phyloP scores from a whole-genome alignment of 2,797 vertebrate genomes.

The Gouania willdenowi region DNA sequence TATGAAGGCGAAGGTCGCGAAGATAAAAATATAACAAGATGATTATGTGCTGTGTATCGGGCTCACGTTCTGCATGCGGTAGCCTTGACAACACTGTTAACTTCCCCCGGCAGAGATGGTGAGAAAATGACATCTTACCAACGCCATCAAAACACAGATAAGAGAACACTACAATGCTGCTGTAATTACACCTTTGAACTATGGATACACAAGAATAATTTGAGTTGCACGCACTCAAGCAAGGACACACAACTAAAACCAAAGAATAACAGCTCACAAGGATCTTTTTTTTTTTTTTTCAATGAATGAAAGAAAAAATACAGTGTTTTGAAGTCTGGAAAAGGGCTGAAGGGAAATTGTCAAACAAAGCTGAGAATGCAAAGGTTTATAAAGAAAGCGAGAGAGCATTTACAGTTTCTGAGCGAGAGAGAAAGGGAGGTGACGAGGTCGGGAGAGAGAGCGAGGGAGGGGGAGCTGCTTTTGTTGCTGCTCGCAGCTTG shows the following conservation, averaged over 20 bases:
- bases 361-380: constrained; percentile 36
- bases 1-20: too few relatives aligned
- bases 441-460: neutral
- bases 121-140: constrained; percentile 51
- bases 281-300: neutral
- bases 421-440: constrained; percentile 2
- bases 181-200: constrained; percentile 58
- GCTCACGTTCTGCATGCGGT: constrained; percentile 37
- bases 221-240: too few relatives aligned
- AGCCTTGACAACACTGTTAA: constrained; percentile 66
- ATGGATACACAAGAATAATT: constrained; percentile 42
- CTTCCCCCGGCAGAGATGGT: constrained; percentile 21
- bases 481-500: constrained; percentile 24
- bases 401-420: too few relatives aligned
- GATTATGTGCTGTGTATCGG: constrained; percentile 23
- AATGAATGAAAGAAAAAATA: constrained; percentile 8
- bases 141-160: constrained; percentile 47
- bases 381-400: constrained; percentile 22
- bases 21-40: constrained; percentile 18
- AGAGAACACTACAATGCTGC: constrained; percentile 52
- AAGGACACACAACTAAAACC: too few relatives aligned
- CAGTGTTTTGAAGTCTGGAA: constrained; percentile 4
- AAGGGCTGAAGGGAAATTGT: constrained; percentile 21
- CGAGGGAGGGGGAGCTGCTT: neutral
- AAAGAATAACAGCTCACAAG: constrained; percentile 33